Base-by-base conservation (phyloP, 1,140 invertebrate species). In the Probaryconus sp. region DNA sequence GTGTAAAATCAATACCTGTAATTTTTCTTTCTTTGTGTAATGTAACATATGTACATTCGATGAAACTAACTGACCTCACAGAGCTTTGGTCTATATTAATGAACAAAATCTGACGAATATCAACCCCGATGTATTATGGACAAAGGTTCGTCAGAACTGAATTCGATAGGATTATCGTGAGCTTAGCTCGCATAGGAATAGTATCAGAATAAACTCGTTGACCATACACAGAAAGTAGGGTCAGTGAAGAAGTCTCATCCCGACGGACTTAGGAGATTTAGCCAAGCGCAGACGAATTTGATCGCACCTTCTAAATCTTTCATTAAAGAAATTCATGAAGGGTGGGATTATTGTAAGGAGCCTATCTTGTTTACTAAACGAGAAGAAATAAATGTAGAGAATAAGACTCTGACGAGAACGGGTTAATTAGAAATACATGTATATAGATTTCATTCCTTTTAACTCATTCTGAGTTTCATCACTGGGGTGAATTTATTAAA, bases 271-370 rank as follows among this genome's bases (percentile, higher is more conserved):
- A 79, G 21, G 63, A 79, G 79, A 78, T 81, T 81, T 76, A 80
- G 72, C 53, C 38, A 76, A 53, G 69, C 76, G 76, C 69, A 76
- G 73, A 76, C 76, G 67, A 82, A 77, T 80, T 82, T 80, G 77
- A 82, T 80, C 80, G 79, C 78, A 70, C 77, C 75, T 79, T 78
- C 77, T 72, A 79, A 79, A 79, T 79, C 77, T 81, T 81, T 81
- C 77, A 81, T 81, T 79, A 80, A 77, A 77, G 78, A 76, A 61
- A 73, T 75, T 56, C 67, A 6, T 33, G 40, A 38, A 75, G 72
- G 78, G 76, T 58, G 63, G 38, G 53, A 79, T 77, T 81, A 79
- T 82, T 80, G 80, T 79, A 63, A 79, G 56, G 42, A 58, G 50
- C 40, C 61, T 64, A 70, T 35, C 68, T 73, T 80, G 80, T 78